Percentiles rank a stretch among this genome's conserved stretches.
phyloP scores from a whole-genome alignment of 2,797 vertebrate species.

The Chromis chromis region DNA sequence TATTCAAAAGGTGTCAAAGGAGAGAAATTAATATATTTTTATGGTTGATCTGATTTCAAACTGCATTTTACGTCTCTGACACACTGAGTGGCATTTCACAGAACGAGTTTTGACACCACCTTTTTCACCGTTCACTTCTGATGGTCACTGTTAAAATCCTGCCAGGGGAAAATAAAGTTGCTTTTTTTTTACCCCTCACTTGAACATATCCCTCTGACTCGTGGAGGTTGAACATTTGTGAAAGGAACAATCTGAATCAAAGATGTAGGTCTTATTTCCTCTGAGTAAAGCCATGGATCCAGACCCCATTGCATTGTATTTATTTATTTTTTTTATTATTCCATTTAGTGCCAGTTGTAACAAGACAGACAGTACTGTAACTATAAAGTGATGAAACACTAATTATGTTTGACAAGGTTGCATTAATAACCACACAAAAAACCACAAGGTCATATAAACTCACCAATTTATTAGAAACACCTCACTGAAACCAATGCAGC shows the following conservation, averaged over 20 bases:
- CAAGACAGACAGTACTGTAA: too few relatives aligned
- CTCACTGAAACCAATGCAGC: too few relatives aligned
- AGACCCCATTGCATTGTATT: constrained; percentile 22
- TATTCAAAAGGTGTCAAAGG: constrained; percentile 91
- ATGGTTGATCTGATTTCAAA: constrained; percentile 82
- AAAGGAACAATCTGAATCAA: constrained; percentile 39
- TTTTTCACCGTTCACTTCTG: constrained; percentile 75
- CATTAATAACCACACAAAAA: too few relatives aligned
- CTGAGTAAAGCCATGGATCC: constrained; percentile 69
- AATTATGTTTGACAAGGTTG: too few relatives aligned
- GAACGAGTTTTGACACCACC: constrained; percentile 60
- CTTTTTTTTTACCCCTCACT: constrained; percentile 55
- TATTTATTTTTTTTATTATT: constrained; percentile 15
- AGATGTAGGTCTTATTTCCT: constrained; percentile 52
- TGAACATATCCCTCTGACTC: constrained; percentile 45
- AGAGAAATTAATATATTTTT: constrained; percentile 99
- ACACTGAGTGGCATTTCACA: constrained; percentile 66
- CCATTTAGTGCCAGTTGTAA: background rate
- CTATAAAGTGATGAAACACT: too few relatives aligned
- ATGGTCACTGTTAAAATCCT: constrained; percentile 57
- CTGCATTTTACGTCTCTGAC: constrained; percentile 78
- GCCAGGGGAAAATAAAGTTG: constrained; percentile 66
- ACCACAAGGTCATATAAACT: too few relatives aligned
- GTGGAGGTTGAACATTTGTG: constrained; percentile 25
- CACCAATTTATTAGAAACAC: too few relatives aligned